phyloP scores from a whole-genome alignment of 2,888 invertebrate genomes.

The Ormyrus rosae region DNA sequence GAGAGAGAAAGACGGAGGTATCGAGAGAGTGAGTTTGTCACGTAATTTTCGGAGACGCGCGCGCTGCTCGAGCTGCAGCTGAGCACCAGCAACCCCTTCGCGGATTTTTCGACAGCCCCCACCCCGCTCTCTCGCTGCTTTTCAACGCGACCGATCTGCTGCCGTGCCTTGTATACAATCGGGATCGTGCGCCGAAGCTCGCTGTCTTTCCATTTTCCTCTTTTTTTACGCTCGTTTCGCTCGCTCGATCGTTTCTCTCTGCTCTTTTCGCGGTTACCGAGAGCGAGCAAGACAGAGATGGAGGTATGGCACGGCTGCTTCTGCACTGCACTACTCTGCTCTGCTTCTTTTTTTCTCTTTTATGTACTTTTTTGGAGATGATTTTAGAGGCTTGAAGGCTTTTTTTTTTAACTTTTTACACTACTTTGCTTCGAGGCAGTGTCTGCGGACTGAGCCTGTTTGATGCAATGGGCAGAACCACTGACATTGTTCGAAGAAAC shows the following conservation, averaged over 20 bases:
- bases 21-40: slow-evolving; percentile 66
- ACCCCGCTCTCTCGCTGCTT: not conserved
- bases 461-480: no score
- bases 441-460: no score
- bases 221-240: not conserved
- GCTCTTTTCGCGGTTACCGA: not conserved
- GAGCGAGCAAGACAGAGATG: slow-evolving; percentile 9
- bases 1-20: slow-evolving; percentile 10
- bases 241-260: no score
- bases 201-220: not conserved
- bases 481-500: no score
- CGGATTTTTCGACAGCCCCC: not conserved
- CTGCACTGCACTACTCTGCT: not conserved
- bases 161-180: slow-evolving; percentile 1
- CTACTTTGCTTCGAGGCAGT: no score
- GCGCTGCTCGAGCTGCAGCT: slow-evolving; percentile 60
- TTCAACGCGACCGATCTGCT: not conserved
- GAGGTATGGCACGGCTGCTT: not conserved
- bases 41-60: slow-evolving; percentile 72
- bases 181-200: not conserved
- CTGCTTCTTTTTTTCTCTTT: not conserved
- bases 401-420: no score
- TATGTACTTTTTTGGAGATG: not conserved
- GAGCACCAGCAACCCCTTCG: slow-evolving; percentile 25
- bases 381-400: no score